Evolutionary conservation across 2,113 vertebrate genomes (phyloP).

Genomic region (Ibidorhyncha struthersii): DNA sequence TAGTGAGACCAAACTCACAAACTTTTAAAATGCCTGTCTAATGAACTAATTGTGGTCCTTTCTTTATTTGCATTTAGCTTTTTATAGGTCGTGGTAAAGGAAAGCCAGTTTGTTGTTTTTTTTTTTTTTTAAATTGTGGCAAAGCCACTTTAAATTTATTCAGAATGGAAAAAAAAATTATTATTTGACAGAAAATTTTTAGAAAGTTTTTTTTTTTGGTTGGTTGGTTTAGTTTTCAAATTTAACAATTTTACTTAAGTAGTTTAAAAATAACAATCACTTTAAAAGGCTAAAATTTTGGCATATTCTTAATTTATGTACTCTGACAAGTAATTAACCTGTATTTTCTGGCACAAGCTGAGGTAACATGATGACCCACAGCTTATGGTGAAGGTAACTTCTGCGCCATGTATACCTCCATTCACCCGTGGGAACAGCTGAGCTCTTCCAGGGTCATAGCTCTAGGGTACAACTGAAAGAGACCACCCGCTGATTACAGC

Average conservation of each 20-base stretch:
- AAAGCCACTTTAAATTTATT: not conserved
- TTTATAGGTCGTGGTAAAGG: not conserved
- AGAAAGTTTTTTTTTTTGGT: not conserved
- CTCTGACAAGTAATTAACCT: not conserved
- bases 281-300: not conserved
- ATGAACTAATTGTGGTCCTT: not conserved
- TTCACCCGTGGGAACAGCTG: not conserved
- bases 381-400: not conserved
- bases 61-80: not conserved
- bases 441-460: not conserved
- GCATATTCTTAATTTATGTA: not conserved
- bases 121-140: not conserved
- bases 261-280: not conserved
- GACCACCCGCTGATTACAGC: not conserved
- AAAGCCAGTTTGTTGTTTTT: not conserved
- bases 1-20: not conserved
- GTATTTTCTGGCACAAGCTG: not conserved
- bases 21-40: not conserved
- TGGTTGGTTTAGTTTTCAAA: not conserved
- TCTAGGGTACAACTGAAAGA: not conserved
- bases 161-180: not conserved
- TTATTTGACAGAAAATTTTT: not conserved
- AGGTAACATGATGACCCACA: not conserved
- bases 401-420: not conserved
- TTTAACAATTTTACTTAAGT: not conserved